Conservation (phyloP, 2,113 vertebrate genomes). For the Hiodon tergisus region DNA sequence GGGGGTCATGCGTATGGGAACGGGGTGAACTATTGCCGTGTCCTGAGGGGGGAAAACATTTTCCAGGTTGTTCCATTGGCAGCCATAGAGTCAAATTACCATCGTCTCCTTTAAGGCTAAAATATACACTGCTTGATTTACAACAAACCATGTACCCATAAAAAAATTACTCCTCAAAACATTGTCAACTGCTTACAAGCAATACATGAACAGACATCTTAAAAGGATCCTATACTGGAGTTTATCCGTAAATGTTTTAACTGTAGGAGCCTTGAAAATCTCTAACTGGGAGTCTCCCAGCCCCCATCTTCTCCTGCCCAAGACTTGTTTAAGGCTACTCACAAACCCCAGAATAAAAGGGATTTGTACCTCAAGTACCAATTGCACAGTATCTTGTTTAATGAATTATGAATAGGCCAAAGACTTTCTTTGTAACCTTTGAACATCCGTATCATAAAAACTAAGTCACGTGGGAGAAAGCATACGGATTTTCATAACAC, state of each 20-base stretch:
- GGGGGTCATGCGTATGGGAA: constrained; percentile 97
- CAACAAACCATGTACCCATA: neutral
- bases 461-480: too few species aligned
- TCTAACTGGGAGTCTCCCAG: too few species aligned
- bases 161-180: neutral
- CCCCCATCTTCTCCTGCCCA: neutral
- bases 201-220: neutral
- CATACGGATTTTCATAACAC: too few species aligned
- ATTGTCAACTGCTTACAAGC: neutral
- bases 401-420: neutral
- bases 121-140: neutral
- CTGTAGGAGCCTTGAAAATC: too few species aligned
- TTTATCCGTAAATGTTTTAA: neutral
- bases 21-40: constrained; percentile 95
- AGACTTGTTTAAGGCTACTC: neutral
- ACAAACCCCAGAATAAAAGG: neutral
- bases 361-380: neutral
- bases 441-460: too few species aligned
- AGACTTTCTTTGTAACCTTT: too few species aligned
- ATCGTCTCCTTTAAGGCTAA: neutral
- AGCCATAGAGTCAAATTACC: neutral
- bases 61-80: constrained; percentile 5
- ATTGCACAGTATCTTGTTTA: too few species aligned
- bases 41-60: constrained; percentile 64
- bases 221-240: constrained; percentile 1